Base-by-base conservation (phyloP, 1,140 invertebrate species). In the Lordiphosa stackelbergi region DNA sequence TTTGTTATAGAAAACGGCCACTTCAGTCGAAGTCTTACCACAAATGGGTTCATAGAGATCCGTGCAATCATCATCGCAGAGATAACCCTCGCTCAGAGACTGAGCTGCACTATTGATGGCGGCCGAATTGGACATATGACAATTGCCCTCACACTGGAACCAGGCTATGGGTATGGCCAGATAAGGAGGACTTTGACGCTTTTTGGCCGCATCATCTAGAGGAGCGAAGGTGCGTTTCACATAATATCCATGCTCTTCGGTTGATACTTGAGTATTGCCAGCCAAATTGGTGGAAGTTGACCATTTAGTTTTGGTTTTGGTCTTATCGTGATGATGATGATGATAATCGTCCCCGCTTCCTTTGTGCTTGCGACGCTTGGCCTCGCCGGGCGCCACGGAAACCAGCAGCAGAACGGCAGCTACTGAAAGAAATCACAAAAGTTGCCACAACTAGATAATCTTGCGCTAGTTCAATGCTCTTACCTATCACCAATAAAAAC, bases 231-330 rank as follows among this genome's bases (percentile, higher is more conserved):
- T 86, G 40, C 85, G 79, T 51, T 86, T 86, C n/a, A 86, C 75
- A 36, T 86, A 86, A 51, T 86, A 86, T n/a, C 79, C 75, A 16
- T 86, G 85, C 46, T 86, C 85, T 41, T 86, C 85, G 13, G 75
- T 86, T 31, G 85, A 73, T 3, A 86, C 73, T 43, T 83, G 81
- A 1, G 52, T 45, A 13, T 61, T 72, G n/a, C 24, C 47, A 5
- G 60, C 63, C 49, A 84, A 35, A 16, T 86, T 66, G 2, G 85
- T 69, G 1, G 85, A 83, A 10, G 41, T 83, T 0, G 84, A 86
- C 84, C 85, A 86, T 51, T 86, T 86, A 0, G 85, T 86, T 59
- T 86, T 86, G 24, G 85, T 86, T 60, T 86, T 86, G 8, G 78
- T 55, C 40, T 71, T 78, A 3, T 69, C 42, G 0, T 66, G 43